phyloP scores from a whole-genome alignment of 2,113 vertebrate genomes.

The Prionailurus bengalensis region DNA sequence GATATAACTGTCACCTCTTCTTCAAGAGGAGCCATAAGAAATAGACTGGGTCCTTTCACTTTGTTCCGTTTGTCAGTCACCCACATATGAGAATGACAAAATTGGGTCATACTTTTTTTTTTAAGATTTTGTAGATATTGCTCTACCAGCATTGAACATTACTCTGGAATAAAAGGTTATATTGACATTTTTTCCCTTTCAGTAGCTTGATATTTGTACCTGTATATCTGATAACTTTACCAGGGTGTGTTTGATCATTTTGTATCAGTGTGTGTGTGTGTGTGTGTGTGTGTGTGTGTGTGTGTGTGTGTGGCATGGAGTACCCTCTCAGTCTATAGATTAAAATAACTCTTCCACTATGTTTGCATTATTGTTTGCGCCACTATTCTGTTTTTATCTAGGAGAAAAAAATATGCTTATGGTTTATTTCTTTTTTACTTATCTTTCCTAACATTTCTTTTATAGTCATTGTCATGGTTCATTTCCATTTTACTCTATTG shows the following conservation, averaged over 20 bases:
- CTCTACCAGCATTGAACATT: background rate
- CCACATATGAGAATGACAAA: background rate
- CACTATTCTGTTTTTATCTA: background rate
- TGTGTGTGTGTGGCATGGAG: too few relatives aligned
- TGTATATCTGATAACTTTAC: background rate
- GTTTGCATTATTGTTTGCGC: background rate
- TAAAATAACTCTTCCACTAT: background rate
- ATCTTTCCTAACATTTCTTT: background rate
- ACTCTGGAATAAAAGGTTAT: background rate
- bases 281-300: too few relatives aligned
- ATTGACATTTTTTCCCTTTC: background rate
- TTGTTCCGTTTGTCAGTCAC: background rate
- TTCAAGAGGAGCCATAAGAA: background rate
- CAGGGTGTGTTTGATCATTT: background rate
- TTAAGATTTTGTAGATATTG: background rate
- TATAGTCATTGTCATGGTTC: background rate
- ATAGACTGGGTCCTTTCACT: background rate
- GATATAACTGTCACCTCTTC: background rate
- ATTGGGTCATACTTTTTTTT: background rate
- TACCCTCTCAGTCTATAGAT: background rate
- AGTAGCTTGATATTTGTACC: background rate
- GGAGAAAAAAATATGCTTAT: background rate
- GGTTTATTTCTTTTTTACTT: background rate
- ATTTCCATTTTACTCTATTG: constrained; percentile 3
- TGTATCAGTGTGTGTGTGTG: background rate